Evolutionary conservation across 2,113 vertebrate genomes (phyloP).

Genomic region (Bos indicus): DNA sequence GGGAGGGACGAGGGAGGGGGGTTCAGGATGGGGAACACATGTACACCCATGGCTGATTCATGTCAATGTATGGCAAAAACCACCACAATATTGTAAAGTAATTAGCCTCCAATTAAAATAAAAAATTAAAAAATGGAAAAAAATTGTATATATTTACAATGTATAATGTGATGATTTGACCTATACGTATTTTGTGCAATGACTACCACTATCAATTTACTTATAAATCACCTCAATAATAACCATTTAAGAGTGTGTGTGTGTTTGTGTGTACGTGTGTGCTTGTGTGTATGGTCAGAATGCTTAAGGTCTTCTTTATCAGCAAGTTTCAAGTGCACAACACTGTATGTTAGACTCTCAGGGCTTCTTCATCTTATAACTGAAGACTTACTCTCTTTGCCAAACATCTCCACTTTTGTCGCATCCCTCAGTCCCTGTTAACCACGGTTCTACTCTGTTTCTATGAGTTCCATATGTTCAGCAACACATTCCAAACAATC

Average conservation of each 20-base stretch:
- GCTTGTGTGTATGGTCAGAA: not conserved
- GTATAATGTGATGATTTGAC: not conserved
- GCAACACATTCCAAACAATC: not conserved
- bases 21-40: not conserved
- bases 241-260: not conserved
- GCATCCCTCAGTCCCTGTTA: not conserved
- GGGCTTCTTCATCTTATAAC: not conserved
- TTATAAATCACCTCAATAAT: not conserved
- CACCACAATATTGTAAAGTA: not conserved
- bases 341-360: not conserved
- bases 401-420: not conserved
- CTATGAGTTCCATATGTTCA: not conserved
- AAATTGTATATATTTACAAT: not conserved
- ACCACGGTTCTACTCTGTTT: not conserved
- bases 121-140: not conserved
- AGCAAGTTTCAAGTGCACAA: not conserved
- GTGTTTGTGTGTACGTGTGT: not conserved
- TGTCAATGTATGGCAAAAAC: not conserved
- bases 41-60: not conserved
- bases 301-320: not conserved
- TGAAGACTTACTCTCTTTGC: not conserved
- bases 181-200: not conserved
- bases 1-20: not conserved
- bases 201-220: not conserved
- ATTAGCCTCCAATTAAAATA: not conserved